These are phyloP conservation scores for Pseudococcus longispinus DNA, from an alignment of 2,888 invertebrate species.

Conservation along the genomic window DNA sequence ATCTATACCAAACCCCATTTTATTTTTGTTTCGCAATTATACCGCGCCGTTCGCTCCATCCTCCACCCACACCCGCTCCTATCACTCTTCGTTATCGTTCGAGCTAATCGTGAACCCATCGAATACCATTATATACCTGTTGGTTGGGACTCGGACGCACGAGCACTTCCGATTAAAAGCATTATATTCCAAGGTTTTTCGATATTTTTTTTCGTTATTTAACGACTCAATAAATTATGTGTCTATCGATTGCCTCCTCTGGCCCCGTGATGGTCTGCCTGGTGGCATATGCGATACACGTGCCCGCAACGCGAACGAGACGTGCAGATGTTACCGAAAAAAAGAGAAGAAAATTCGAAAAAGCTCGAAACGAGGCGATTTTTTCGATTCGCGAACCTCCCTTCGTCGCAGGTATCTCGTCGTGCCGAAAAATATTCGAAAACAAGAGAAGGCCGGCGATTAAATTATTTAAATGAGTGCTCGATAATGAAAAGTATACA, in stretches of 20 bases:
- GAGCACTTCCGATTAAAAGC: neutral
- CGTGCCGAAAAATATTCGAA: neutral
- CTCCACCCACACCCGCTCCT: neutral
- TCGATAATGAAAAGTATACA: slow-evolving; percentile 16
- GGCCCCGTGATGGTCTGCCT: neutral
- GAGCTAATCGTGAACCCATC: neutral
- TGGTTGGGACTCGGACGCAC: neutral
- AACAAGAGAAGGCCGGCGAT: neutral
- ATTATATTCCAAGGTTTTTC: neutral
- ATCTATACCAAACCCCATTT: neutral
- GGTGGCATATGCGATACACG: neutral
- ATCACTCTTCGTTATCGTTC: neutral
- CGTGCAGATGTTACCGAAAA: neutral
- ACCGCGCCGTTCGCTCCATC: neutral
- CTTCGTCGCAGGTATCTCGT: neutral
- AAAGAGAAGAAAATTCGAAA: neutral
- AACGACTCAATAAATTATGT: neutral
- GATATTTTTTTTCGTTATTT: neutral
- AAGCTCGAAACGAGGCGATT: neutral
- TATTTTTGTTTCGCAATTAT: neutral
- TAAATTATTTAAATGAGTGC: slow-evolving; percentile 11
- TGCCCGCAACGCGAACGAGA: neutral
- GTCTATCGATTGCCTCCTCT: neutral
- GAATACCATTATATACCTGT: neutral
- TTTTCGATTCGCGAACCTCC: neutral